Percentiles rank a stretch among this genome's conserved stretches.
Evolutionary conservation across 2,797 vertebrate genomes (phyloP).

Genomic region (Brachyrhaphis roseni): DNA sequence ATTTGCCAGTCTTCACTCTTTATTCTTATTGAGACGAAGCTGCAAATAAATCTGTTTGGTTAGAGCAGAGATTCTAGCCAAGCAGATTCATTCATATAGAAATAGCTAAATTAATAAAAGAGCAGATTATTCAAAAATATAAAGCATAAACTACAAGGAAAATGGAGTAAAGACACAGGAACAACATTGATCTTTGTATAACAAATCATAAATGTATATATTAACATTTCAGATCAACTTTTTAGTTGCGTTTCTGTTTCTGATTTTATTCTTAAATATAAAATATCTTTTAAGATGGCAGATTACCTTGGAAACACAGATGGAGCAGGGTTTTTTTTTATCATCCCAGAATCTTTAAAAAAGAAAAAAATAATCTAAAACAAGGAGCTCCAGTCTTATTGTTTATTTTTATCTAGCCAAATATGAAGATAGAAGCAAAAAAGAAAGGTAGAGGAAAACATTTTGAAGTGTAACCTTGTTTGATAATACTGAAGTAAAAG

Average conservation of each 20-base stretch:
- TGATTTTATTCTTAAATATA: not conserved
- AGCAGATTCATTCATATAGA: not conserved
- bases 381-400: not conserved
- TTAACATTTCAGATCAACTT: not conserved
- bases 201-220: not conserved
- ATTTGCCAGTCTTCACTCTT: no score
- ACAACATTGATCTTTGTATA: not conserved
- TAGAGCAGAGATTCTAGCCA: not conserved
- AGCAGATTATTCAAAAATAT: not conserved
- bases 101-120: not conserved
- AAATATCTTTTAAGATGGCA: not conserved
- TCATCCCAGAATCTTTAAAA: not conserved
- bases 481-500: not conserved
- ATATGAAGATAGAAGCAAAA: not conserved
- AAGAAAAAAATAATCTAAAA: not conserved
- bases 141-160: not conserved
- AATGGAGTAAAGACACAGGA: not conserved
- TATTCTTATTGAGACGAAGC: not conserved
- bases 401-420: not conserved
- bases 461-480: not conserved
- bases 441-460: not conserved
- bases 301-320: not conserved
- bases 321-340: not conserved
- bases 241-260: not conserved
- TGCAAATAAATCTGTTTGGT: not conserved